Evolutionary conservation across 2,113 vertebrate species (phyloP).

Genomic region (Aldabrachelys gigantea): DNA sequence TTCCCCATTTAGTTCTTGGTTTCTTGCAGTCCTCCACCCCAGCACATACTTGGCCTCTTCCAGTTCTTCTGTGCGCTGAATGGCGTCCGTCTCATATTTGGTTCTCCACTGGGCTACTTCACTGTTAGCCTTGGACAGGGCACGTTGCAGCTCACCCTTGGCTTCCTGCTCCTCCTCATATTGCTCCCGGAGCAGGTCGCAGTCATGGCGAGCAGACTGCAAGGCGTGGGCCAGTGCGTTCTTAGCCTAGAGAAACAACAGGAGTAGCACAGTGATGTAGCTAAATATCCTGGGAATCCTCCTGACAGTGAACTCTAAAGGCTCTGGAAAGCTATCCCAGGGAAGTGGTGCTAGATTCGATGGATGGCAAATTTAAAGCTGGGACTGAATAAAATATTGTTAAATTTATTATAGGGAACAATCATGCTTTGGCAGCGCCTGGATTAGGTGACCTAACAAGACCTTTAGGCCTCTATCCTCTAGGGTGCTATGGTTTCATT

Average conservation of each 20-base stretch:
- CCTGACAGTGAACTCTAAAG: background rate
- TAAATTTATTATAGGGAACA: background rate
- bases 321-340: background rate
- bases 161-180: conserved; percentile 87
- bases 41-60: conserved; percentile 88
- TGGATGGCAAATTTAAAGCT: background rate
- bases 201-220: conserved; percentile 82
- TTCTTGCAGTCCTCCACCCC: background rate
- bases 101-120: conserved; percentile 88
- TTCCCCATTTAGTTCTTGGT: too few species aligned
- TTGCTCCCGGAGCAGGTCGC: conserved; percentile 86
- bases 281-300: background rate
- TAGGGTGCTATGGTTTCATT: background rate
- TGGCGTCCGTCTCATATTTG: conserved; percentile 88
- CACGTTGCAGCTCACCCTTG: conserved; percentile 84
- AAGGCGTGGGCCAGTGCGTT: conserved; percentile 83
- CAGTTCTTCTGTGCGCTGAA: conserved; percentile 89
- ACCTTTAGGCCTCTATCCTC: background rate
- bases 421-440: background rate
- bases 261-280: background rate
- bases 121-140: conserved; percentile 83
- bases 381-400: background rate
- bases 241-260: conserved; percentile 80
- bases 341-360: background rate
- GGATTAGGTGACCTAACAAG: background rate